phyloP scores from a whole-genome alignment of 2,113 vertebrate genomes.

The Oxyruncus cristatus region DNA sequence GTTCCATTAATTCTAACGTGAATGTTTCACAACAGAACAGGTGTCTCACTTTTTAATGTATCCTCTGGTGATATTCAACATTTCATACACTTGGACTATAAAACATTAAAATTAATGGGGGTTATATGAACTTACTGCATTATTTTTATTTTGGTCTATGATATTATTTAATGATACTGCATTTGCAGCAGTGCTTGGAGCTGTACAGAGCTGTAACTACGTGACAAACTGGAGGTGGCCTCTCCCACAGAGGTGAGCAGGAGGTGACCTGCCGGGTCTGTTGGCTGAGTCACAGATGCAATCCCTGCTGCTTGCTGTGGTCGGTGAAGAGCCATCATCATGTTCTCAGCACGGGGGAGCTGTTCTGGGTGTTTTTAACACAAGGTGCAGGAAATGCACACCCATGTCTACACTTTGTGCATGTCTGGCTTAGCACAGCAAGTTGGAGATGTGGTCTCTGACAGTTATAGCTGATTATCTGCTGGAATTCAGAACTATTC shows the following conservation, averaged over 20 bases:
- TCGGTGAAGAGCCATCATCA: background rate
- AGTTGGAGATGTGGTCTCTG: background rate
- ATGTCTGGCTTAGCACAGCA: background rate
- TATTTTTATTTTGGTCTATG: background rate
- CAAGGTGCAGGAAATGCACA: background rate
- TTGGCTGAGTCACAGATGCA: background rate
- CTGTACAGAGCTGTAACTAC: background rate
- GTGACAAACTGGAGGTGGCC: background rate
- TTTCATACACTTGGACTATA: background rate
- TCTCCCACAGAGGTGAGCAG: background rate
- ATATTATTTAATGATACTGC: background rate
- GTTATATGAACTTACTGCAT: background rate
- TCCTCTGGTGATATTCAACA: background rate
- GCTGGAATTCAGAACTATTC: background rate
- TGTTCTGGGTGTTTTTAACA: background rate
- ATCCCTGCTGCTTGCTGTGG: background rate
- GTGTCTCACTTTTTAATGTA: background rate
- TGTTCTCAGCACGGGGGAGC: background rate
- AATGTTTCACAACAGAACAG: background rate
- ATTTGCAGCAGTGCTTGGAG: background rate
- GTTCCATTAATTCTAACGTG: background rate
- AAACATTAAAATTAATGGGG: background rate
- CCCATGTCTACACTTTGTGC: rapidly evolving
- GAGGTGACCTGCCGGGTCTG: background rate
- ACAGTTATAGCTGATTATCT: background rate